Evolutionary conservation across 2,888 invertebrate species (phyloP).

Genomic region (Drosophila seclusa): DNA sequence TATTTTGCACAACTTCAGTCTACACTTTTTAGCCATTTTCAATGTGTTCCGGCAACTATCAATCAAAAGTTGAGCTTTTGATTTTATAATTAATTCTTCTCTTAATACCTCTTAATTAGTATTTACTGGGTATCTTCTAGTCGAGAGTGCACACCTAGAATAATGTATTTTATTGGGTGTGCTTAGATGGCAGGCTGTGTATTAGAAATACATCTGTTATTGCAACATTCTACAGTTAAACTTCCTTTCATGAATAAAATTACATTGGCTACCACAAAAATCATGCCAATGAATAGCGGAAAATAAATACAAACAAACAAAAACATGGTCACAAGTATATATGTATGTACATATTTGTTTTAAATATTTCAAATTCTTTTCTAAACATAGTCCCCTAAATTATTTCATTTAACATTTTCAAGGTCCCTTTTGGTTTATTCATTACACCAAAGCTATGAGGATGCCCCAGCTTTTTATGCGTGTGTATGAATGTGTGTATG

Average conservation of each 20-base stretch:
- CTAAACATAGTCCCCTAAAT: constrained; percentile 36
- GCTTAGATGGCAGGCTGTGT: background rate
- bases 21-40: background rate
- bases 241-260: constrained; percentile 26
- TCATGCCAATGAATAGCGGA: constrained; percentile 21
- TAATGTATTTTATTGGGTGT: background rate
- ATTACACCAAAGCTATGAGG: constrained; percentile 43
- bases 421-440: constrained; percentile 53
- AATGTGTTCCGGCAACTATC: background rate
- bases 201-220: constrained; percentile 5
- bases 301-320: constrained; percentile 31
- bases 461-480: constrained; percentile 21
- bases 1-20: background rate
- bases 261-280: constrained; percentile 31
- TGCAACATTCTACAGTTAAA: constrained; percentile 8
- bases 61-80: background rate
- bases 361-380: constrained; percentile 53
- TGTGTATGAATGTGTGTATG: background rate
- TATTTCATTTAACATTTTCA: constrained; percentile 51
- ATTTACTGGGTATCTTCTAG: background rate
- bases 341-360: constrained; percentile 41
- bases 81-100: background rate
- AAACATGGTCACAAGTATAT: constrained; percentile 35
- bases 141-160: background rate
- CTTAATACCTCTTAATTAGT: background rate